Evolutionary conservation across 1,140 invertebrate species (phyloP), one percentile per base, ranked within the genome.

Genomic region (Antheraea pernyi): DNA sequence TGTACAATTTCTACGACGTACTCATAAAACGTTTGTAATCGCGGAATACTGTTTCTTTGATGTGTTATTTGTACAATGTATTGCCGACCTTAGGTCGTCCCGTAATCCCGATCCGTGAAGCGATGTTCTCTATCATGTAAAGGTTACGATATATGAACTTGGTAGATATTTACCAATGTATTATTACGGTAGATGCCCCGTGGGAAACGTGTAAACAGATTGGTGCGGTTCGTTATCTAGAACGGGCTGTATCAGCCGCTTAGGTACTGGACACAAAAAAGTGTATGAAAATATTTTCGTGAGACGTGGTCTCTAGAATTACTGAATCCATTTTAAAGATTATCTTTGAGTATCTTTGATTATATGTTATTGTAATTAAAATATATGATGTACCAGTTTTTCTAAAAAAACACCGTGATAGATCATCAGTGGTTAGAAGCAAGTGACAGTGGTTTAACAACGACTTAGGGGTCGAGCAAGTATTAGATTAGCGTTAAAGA

Each of bases 221-320:
- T 77, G 73, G 75, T 66, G 71, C 71, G 74, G 53, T 76, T 73
- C 71, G 71, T 78, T 78, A 78, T 78, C 68, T 78, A 75, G 76
- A 78, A 78, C 76, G 76, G 61, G 70, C 59, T 67, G 64, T 30
- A 30, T 30, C 74, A 78, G 75, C 74, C 71, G 76, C 73, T 39
- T 30, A 30, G 4, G 68, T 73, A 78, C 22, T 8, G 76, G 53
- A 42, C 19, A 65, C 70, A 70, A 46, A 69, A 66, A 66, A 30
- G n/a, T 30, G 4, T 30, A 30, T 30, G 22, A 30, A 30, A 30
- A 30, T 30, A 30, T 30, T 30, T 30, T 30, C 22, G 22, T 30
- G 22, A 30, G 4, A 30, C n/a, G 22, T 30, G 4, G 22, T 30
- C 22, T 30, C 22, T 30, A n/a, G n/a, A n/a, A n/a, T n/a, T n/a